Percentiles rank a stretch among this genome's conserved stretches.
Evolutionary conservation across 2,888 invertebrate species (phyloP).

Genomic region (Mylabris sibirica): DNA sequence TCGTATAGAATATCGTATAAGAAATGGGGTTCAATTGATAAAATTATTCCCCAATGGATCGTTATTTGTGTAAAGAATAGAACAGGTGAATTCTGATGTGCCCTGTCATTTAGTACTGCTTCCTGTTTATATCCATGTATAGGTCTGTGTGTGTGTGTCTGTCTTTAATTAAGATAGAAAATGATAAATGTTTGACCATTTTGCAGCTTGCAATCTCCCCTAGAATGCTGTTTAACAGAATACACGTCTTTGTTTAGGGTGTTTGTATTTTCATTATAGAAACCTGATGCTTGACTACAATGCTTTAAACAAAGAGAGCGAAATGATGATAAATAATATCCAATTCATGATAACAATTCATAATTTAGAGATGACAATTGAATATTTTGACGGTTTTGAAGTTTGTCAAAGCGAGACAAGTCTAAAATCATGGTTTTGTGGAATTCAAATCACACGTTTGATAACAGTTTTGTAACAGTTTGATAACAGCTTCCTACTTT

Average conservation of each 20-base stretch:
- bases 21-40: constrained; percentile 15
- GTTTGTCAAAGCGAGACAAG: neutral
- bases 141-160: neutral
- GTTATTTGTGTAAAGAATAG: neutral
- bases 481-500: too few species aligned
- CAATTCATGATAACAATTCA: neutral
- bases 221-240: neutral
- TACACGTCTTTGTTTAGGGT: constrained; percentile 10
- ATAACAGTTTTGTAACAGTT: too few species aligned
- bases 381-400: neutral
- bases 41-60: constrained; percentile 20
- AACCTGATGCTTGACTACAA: neutral
- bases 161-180: constrained; percentile 31
- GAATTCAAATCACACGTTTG: too few species aligned
- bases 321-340: neutral
- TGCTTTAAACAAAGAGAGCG: neutral
- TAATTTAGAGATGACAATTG: neutral
- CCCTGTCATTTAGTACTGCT: neutral
- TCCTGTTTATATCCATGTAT: neutral
- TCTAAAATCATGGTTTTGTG: neutral
- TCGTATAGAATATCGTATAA: neutral
- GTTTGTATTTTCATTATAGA: constrained; percentile 17
- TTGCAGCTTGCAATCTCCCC: constrained; percentile 17
- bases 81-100: neutral
- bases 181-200: constrained; percentile 28